Conservation (phyloP, 2,797 vertebrate species). For the Hapalemur alaotrensis region DNA sequence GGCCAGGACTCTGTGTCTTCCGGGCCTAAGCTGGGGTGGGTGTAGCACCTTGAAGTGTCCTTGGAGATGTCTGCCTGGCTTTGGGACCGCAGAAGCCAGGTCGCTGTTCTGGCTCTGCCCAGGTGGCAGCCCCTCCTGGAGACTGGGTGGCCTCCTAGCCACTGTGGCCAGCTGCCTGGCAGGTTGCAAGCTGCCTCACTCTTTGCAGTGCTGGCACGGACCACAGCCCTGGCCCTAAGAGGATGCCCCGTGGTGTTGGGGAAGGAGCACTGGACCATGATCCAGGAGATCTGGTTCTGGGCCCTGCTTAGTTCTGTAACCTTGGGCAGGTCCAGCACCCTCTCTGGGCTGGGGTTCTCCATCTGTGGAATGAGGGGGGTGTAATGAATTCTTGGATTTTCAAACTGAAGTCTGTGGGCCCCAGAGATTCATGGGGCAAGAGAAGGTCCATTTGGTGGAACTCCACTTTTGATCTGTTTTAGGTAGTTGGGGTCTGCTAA, state of each 20-base stretch:
- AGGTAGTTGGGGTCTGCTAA: background rate
- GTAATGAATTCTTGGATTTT: background rate
- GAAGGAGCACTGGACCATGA: fast-evolving
- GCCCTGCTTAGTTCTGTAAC: background rate
- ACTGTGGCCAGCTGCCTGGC: background rate
- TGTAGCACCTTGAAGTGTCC: background rate
- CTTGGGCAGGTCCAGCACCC: background rate
- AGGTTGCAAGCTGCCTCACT: no score
- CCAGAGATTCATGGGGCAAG: background rate
- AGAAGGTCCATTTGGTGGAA: no score
- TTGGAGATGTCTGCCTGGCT: background rate
- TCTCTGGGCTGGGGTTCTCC: background rate
- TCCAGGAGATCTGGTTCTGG: background rate
- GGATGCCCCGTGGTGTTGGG: fast-evolving
- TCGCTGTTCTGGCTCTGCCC: fast-evolving
- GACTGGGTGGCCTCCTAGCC: background rate
- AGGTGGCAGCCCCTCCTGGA: background rate
- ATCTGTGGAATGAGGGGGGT: background rate
- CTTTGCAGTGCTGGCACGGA: background rate
- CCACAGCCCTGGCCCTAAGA: fast-evolving
- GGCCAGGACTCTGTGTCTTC: background rate
- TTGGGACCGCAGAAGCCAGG: background rate
- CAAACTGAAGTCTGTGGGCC: background rate
- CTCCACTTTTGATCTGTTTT: background rate
- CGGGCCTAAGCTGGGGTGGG: background rate